Evolutionary conservation across 1,140 invertebrate species (phyloP), one percentile per base, ranked within the genome.

Genomic region (Triops longicaudatus): DNA sequence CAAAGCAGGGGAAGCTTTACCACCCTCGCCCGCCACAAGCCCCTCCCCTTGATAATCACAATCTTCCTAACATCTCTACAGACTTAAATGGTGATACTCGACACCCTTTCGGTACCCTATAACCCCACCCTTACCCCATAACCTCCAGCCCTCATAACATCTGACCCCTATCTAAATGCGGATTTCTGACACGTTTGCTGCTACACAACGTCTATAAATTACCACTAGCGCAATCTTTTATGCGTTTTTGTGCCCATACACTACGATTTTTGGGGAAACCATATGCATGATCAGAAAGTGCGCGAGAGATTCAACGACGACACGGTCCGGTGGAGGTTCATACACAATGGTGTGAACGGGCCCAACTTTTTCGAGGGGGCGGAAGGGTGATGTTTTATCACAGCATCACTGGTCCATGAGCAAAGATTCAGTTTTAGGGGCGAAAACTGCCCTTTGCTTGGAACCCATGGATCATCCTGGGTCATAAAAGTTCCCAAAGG

Each of bases 401-500:
- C 50, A 63, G 50, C 50, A 63, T 63, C 50, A n/a, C 50, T 63
- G 50, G 17, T 63, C 50, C 6, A 17, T 14, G 50, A 63, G 22
- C 14, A 14, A n/a, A 14, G 6, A 63, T 22, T 63, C 50, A 63
- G 10, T 63, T 63, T 63, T 63, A 14, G 50, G 50, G 50, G 50
- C 50, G 50, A 63, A 63, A 63, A 63, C 2, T 22, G 50, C 50
- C 50, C 17, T 63, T 63, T 63, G 50, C 50, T 63, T n/a, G 50
- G 0, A 63, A 22, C 50, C 5, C 17, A 63, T 63, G 50, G 50
- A 63, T 63, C 50, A 63, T 63, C 50, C 50, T 14, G n/a, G 31
- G 50, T 63, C 50, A 63, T 63, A 63, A 63, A 63, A 63, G 50
- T 63, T 63, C 50, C 50, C 50, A 63, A 63, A 63, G 50, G 50